Evolutionary conservation across 2,113 vertebrate genomes (phyloP), one percentile per base, ranked within the genome.

Genomic region (Dromiciops gliroides): DNA sequence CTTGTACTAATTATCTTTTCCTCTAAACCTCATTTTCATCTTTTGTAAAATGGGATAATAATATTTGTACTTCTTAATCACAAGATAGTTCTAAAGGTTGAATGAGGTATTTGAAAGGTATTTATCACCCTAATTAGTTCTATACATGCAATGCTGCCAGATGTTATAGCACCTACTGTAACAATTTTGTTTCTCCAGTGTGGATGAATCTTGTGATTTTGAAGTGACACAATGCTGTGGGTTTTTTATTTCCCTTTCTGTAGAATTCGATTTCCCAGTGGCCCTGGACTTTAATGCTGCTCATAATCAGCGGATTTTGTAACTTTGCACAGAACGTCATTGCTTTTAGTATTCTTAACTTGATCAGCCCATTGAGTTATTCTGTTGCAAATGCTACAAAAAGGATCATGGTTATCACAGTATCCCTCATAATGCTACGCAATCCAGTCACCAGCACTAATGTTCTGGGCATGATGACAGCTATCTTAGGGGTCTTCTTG

Each of bases 241-340:
- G 19, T 50, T 50, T 90, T 67, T 90, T n/a, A 8, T 56, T 90
- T 51, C 24, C 51, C n/a, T 0, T 0, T n/a, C 47, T 22, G 0
- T 97, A 99, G 99, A 97, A 98, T 9, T 99, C 98, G 0, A 26
- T 99, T 93, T 98, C 99, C 0, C 99, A 98, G n/a, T 99, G 99
- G 99, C 98, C 99, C 11, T 98, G 99, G 96, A 99, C 99, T 0
- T 97, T 99, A 5, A 92, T 99, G 97, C 99, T 99, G 51, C 98
- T 99, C 11, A 98, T 99, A 28, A 98, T 99, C 98, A 99, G 99
- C 0, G 99, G 99, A 3, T 99, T 99, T 98, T 99, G 99, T 97
- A 99, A 99, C 98, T 99, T 99, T 48, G 99, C 99, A 51, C 99
- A 99, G 98, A 99, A 99, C 0, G 99, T 99, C 92, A 99, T 99